A percentile compares a stretch with the other conserved stretches of the same genome.
phyloP scores from a whole-genome alignment of 2,113 vertebrate species.

The Chamaetylas fuelleborni region DNA sequence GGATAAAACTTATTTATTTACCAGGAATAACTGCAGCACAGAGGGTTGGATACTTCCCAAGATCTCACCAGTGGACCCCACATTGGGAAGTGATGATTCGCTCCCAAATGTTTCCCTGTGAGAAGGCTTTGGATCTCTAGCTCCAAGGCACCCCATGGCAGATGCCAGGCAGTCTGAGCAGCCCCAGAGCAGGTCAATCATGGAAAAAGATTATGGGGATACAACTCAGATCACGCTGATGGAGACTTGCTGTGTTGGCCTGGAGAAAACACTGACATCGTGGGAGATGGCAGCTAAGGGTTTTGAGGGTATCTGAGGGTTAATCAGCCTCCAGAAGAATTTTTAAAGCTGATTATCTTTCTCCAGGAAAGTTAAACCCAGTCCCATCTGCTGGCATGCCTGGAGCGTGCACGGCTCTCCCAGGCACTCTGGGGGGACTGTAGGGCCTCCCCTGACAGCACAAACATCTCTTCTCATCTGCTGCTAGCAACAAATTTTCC shows the following conservation, averaged over 20 bases:
- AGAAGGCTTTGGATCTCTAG: background rate
- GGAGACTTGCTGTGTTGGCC: background rate
- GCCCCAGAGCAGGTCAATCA: background rate
- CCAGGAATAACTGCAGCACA: background rate
- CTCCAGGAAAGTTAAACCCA: background rate
- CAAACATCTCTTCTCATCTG: background rate
- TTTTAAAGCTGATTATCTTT: background rate
- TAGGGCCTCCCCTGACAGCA: background rate
- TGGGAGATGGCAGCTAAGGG: background rate
- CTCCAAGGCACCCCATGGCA: rapidly evolving
- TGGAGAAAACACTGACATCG: background rate
- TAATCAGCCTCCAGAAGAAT: background rate
- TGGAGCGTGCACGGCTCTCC: rapidly evolving
- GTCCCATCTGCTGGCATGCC: background rate
- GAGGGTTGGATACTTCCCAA: background rate
- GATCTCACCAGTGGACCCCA: background rate
- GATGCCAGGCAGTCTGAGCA: background rate
- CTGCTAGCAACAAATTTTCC: background rate
- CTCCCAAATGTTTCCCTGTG: background rate
- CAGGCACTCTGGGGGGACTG: rapidly evolving
- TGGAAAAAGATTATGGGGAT: background rate
- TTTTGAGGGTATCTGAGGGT: background rate
- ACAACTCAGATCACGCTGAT: rapidly evolving
- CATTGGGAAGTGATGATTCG: rapidly evolving
- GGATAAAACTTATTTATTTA: background rate